These are phyloP conservation scores for Crotalus horridus DNA, from an alignment of 2,113 vertebrate genomes.

Conservation along the genomic window DNA sequence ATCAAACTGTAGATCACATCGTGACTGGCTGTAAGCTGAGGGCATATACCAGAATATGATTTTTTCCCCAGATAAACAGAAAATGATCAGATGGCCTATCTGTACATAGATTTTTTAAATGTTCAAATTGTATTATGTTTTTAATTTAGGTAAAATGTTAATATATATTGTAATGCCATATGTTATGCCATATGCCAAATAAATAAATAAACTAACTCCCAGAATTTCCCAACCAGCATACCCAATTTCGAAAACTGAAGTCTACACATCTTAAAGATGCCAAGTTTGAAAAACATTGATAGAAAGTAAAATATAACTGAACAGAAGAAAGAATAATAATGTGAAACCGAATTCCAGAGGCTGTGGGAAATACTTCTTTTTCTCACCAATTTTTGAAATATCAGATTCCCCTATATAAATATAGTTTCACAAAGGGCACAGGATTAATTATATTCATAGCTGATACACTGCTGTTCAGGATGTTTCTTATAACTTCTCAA, in stretches of 20 bases:
- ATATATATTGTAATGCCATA: background rate
- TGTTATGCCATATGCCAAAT: background rate
- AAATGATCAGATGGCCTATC: background rate
- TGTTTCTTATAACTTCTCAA: background rate
- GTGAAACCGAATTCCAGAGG: background rate
- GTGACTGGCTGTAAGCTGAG: background rate
- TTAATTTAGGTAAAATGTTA: background rate
- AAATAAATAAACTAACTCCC: background rate
- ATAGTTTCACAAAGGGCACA: background rate
- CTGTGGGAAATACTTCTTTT: background rate
- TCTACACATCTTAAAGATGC: background rate
- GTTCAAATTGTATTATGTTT: background rate
- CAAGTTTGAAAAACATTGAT: background rate
- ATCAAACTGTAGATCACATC: background rate
- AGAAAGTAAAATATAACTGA: background rate
- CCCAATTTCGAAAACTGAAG: background rate
- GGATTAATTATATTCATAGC: background rate
- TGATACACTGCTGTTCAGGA: background rate
- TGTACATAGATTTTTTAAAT: background rate
- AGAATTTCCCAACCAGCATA: background rate
- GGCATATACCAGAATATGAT: background rate
- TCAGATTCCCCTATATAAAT: background rate
- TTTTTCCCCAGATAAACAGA: too few species aligned
- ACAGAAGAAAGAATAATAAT: constrained; percentile 4
- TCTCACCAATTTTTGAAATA: background rate